Base-by-base conservation (phyloP, 2,113 vertebrate genomes). In the Seriola rivoliana region DNA sequence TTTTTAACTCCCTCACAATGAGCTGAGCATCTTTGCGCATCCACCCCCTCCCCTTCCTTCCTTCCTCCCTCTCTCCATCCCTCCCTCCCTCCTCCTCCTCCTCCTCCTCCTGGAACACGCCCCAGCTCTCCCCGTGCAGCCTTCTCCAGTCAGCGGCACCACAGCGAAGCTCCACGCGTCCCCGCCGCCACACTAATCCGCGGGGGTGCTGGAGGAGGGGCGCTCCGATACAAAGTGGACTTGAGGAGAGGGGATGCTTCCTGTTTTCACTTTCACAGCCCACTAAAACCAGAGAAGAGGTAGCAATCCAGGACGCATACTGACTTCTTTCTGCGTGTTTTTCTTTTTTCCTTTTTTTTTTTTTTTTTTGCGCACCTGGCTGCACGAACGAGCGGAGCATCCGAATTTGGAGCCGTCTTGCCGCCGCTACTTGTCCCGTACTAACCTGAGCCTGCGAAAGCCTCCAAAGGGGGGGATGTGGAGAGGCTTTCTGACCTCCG, bases 401-500 rank as follows among this genome's bases (percentile, higher is more conserved):
- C 82, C 16, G 52, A 46, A 4, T 17, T 16, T 16, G 55, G 72
- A 85, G 67, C 57, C 69, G n/a, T n/a, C 34, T 42, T 62, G 57
- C 40, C 8, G 65, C 52, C 54, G 44, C 23, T 12, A 13, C 36
- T 65, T 38, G 59, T 67, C 44, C 78, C 10, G 77, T 6, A 36
- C 16, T 14, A 59, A 57, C 10, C 64, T 12, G 65, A 55, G 13
- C 32, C 32, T 21, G 7, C 36, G 9, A 66, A 66, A 66, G 66
- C 8, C 85, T 70, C 76, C 66, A 78, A 72, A 94, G 80, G 7
- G 40, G 10, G 40, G 40, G 74, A 95, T 85, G 91, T 70, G n/a
- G 88, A 78, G 82, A 84, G 85, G 91, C 85, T 82, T 36, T 70
- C 60, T 73, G 89, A 94, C 89, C 91, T 90, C 90, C 79, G 48